These are phyloP conservation scores for Serranus cabrilla DNA, from an alignment of 2,797 vertebrate species.

Conservation along the genomic window DNA sequence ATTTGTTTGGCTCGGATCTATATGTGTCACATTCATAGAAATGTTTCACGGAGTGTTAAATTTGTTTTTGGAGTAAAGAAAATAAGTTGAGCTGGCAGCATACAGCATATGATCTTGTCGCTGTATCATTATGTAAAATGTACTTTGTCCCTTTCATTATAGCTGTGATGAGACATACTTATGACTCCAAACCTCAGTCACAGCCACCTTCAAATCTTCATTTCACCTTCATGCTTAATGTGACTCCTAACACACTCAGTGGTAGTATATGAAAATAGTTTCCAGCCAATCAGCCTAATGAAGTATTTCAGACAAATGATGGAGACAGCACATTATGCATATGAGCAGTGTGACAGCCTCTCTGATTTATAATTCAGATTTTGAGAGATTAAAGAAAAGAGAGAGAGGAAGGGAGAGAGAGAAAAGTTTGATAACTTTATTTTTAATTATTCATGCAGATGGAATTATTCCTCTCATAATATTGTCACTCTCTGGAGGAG, in stretches of 20 bases:
- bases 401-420: background rate
- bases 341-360: constrained; percentile 54
- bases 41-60: background rate
- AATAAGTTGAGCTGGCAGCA: background rate
- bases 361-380: constrained; percentile 74
- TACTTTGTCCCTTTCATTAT: background rate
- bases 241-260: background rate
- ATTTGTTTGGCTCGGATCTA: constrained; percentile 13
- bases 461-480: constrained; percentile 81
- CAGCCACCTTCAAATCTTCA: background rate
- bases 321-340: constrained; percentile 27
- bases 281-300: constrained; percentile 31
- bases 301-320: constrained; percentile 33
- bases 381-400: constrained; percentile 51
- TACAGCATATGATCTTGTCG: background rate
- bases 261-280: constrained; percentile 7
- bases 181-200: background rate
- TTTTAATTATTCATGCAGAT: constrained; percentile 81
- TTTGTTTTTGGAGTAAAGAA: background rate
- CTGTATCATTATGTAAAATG: background rate
- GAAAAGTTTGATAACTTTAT: constrained; percentile 73
- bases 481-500: constrained; percentile 72
- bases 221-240: background rate
- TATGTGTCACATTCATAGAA: background rate
- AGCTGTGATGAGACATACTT: background rate